These are phyloP conservation scores for Hypselothyrea guttata DNA, from an alignment of 2,888 invertebrate genomes.

Conservation along the genomic window DNA sequence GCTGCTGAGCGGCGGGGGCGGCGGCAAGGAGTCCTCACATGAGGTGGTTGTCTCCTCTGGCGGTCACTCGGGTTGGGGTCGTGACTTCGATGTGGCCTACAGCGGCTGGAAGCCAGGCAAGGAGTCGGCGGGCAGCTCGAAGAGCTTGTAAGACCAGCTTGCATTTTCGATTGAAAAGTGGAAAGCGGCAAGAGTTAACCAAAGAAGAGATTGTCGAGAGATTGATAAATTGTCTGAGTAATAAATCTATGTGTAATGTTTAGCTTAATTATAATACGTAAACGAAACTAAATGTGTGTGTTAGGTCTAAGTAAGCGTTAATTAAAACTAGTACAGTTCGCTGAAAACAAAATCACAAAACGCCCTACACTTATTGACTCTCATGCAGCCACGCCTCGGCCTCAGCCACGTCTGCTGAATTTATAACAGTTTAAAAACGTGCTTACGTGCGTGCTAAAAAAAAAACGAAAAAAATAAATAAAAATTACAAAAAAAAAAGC, in stretches of 20 bases:
- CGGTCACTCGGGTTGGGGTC: slow-evolving; percentile 89
- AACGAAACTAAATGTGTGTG: slow-evolving; percentile 73
- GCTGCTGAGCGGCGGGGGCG: slow-evolving; percentile 86
- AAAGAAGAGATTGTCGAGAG: slow-evolving; percentile 68
- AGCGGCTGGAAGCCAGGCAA: slow-evolving; percentile 83
- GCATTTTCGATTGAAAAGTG: slow-evolving; percentile 52
- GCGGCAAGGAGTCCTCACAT: slow-evolving; percentile 86
- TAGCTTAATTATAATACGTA: slow-evolving; percentile 60
- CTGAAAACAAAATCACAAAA: slow-evolving; percentile 37
- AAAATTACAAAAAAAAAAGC: not conserved
- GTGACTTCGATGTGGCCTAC: slow-evolving; percentile 86
- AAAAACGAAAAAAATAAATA: slow-evolving; percentile 29
- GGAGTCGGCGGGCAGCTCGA: slow-evolving; percentile 58
- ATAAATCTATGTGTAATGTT: slow-evolving; percentile 46
- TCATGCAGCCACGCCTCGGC: slow-evolving; percentile 31
- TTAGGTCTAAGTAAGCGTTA: slow-evolving; percentile 72
- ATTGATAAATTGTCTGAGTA: slow-evolving; percentile 66
- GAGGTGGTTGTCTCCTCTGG: slow-evolving; percentile 88
- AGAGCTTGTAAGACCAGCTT: slow-evolving; percentile 63
- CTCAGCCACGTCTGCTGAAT: slow-evolving; percentile 51
- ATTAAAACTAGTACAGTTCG: slow-evolving; percentile 67
- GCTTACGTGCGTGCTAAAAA: slow-evolving; percentile 75
- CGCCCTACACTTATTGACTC: slow-evolving; percentile 8
- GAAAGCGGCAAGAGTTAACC: slow-evolving; percentile 36
- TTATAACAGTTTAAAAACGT: slow-evolving; percentile 60